phyloP scores from a whole-genome alignment of 2,797 vertebrate genomes.

The Acanthurus lineatus region DNA sequence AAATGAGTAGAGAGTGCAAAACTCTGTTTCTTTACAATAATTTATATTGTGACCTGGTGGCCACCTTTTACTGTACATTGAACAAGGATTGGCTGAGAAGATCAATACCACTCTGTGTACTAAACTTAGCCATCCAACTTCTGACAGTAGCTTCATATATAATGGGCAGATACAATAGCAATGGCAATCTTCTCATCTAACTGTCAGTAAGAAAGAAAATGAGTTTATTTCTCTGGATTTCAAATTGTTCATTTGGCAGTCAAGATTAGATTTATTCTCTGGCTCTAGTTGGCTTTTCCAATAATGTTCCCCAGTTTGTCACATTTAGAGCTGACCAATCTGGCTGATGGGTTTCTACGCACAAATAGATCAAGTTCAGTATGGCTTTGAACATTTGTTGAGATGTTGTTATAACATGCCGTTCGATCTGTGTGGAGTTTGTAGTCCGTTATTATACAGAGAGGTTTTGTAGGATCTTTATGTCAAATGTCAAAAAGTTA shows the following conservation, averaged over 20 bases:
- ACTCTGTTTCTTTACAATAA: neutral
- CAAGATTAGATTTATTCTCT: conserved; percentile 4
- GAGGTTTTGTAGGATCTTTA: neutral
- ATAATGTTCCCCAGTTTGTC: conserved; percentile 4
- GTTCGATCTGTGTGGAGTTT: neutral
- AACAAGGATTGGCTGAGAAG: neutral
- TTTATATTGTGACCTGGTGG: neutral
- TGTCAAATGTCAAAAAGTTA: conserved; percentile 12
- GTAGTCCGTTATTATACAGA: neutral
- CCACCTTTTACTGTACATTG: neutral
- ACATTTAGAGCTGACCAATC: neutral
- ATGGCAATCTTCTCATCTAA: too few relatives aligned
- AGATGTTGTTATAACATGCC: neutral
- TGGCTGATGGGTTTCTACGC: neutral
- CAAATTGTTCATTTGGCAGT: neutral
- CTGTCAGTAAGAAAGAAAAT: too few relatives aligned
- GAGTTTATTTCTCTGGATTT: neutral
- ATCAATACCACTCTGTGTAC: neutral
- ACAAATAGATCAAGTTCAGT: neutral
- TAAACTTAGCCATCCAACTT: neutral
- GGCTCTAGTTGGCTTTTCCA: neutral
- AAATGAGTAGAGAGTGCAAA: neutral
- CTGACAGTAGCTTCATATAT: neutral
- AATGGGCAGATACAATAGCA: too few relatives aligned
- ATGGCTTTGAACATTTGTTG: neutral